Evolutionary conservation across 2,888 invertebrate species (phyloP).

Genomic region (Epirrhoe alternata): DNA sequence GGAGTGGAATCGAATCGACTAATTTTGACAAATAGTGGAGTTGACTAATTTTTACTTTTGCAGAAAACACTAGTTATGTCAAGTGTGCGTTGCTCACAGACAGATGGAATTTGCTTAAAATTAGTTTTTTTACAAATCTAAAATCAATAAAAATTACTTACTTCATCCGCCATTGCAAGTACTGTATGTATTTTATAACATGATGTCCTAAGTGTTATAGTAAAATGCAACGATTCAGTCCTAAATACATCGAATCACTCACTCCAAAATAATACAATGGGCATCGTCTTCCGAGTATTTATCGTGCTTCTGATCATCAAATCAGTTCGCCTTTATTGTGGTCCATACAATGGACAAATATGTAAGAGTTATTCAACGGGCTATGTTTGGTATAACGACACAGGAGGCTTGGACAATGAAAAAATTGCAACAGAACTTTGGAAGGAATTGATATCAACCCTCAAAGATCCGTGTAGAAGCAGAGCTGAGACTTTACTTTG

Average conservation of each 20-base stretch:
- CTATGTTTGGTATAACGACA: conserved; percentile 91
- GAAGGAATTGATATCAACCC: conserved; percentile 92
- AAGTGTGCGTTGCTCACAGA: conserved; percentile 33
- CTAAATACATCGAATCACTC: conserved; percentile 63
- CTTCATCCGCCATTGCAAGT: conserved; percentile 78
- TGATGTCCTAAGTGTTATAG: conserved; percentile 53
- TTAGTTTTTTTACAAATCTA: conserved; percentile 50
- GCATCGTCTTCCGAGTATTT: conserved; percentile 63
- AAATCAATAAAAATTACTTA: conserved; percentile 76
- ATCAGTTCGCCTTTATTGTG: conserved; percentile 90
- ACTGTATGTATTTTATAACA: conserved; percentile 59
- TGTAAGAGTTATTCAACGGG: conserved; percentile 89
- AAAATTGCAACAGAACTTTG: conserved; percentile 92
- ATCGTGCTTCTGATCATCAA: conserved; percentile 71
- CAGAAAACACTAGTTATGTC: conserved; percentile 18
- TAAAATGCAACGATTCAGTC: conserved; percentile 73
- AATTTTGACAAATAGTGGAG: neutral
- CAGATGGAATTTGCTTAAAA: conserved; percentile 45
- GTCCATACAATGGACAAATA: conserved; percentile 93
- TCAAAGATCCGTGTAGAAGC: conserved; percentile 93
- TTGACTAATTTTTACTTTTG: conserved; percentile 8
- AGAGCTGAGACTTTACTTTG: conserved; percentile 96
- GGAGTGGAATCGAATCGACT: no score
- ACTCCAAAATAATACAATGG: conserved; percentile 68
- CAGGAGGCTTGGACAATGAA: conserved; percentile 92